Percentiles rank a stretch among this genome's conserved stretches.
phyloP scores from a whole-genome alignment of 2,888 invertebrate genomes.

The Micropterix aruncella region DNA sequence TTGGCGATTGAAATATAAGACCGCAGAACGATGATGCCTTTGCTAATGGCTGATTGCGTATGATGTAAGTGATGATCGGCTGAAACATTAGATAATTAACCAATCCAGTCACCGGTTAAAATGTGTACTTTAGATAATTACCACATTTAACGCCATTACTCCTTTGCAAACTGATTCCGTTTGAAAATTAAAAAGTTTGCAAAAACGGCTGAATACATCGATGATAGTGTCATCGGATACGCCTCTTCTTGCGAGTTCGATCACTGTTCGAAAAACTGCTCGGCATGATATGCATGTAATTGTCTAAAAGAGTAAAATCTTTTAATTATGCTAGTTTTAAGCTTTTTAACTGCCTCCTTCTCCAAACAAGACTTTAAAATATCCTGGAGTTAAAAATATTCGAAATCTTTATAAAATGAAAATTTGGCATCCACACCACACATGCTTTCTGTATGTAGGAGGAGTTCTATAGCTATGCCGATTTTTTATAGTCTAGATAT shows the following conservation, averaged over 20 bases:
- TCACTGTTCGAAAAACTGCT: neutral
- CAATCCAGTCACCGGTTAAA: too few relatives aligned
- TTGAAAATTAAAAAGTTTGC: neutral
- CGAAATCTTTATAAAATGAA: too few relatives aligned
- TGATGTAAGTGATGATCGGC: slow-evolving; percentile 32
- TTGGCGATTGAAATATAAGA: slow-evolving; percentile 22
- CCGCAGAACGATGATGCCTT: slow-evolving; percentile 30
- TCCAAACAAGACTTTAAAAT: too few relatives aligned
- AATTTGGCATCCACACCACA: too few relatives aligned
- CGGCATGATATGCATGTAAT: neutral
- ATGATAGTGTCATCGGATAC: neutral
- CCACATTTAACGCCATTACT: neutral
- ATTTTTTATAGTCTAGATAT: too few relatives aligned
- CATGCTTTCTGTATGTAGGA: too few relatives aligned
- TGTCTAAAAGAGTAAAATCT: neutral
- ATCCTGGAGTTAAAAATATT: too few relatives aligned
- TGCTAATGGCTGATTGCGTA: slow-evolving; percentile 25
- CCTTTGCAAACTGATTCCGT: neutral
- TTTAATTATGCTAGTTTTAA: neutral
- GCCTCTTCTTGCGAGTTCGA: neutral
- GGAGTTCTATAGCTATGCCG: too few relatives aligned
- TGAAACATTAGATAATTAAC: too few relatives aligned
- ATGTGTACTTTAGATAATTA: too few relatives aligned
- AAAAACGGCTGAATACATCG: neutral
- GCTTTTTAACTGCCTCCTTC: too few relatives aligned